phyloP scores from a whole-genome alignment of 1,140 invertebrate genomes.

The Microvelia longipes region DNA sequence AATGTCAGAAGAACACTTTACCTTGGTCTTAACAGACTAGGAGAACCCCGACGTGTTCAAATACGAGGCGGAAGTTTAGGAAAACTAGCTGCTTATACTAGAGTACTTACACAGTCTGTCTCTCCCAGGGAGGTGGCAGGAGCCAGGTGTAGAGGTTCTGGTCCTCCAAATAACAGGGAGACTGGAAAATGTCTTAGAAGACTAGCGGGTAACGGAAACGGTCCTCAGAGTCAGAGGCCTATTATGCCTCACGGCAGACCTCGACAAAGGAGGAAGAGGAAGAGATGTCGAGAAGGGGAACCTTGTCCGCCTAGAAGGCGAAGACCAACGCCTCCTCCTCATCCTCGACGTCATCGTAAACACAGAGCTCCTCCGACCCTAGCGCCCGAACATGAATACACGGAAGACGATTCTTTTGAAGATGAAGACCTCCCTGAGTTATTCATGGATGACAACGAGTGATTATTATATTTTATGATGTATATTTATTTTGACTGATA shows the following conservation, averaged over 20 bases:
- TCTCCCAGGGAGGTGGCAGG: constrained; percentile 12
- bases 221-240: constrained; percentile 10
- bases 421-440: neutral
- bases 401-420: neutral
- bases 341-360: neutral
- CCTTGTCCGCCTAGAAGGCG: constrained; percentile 4
- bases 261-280: constrained; percentile 5
- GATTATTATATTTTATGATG: neutral
- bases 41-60: constrained; percentile 27
- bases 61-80: constrained; percentile 32
- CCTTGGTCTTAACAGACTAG: constrained; percentile 54
- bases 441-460: neutral
- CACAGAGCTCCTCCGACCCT: neutral
- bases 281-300: constrained; percentile 6
- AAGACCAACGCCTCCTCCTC: neutral
- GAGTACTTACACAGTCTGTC: constrained; percentile 46
- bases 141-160: constrained; percentile 13
- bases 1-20: constrained; percentile 51
- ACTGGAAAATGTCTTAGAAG: constrained; percentile 8
- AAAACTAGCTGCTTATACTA: constrained; percentile 50
- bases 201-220: constrained; percentile 2
- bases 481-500: neutral
- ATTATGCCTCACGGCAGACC: constrained; percentile 4
- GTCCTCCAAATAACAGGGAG: constrained; percentile 1
- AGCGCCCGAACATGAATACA: neutral